Conservation (phyloP, 2,113 vertebrate genomes). For the Anas platyrhynchos region DNA sequence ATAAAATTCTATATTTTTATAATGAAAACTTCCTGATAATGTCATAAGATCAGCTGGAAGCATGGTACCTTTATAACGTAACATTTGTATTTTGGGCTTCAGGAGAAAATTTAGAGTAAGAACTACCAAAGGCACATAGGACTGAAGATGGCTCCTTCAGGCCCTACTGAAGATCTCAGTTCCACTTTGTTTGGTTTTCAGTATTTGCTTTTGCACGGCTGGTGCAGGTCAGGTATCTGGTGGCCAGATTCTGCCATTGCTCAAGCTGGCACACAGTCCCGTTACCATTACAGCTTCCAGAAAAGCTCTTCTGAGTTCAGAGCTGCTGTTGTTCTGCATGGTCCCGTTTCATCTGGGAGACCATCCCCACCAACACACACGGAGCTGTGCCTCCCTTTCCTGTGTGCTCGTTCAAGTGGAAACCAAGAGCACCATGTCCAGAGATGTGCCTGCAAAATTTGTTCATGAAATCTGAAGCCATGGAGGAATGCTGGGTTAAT, state of each 20-base stretch:
- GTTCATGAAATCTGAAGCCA: background rate
- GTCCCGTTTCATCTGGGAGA: background rate
- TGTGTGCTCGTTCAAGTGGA: background rate
- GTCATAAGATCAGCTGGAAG: background rate
- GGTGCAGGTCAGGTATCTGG: background rate
- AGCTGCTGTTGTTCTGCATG: background rate
- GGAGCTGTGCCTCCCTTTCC: background rate
- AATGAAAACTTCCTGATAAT: background rate
- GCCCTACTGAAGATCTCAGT: background rate
- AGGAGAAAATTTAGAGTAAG: background rate
- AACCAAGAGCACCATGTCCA: background rate
- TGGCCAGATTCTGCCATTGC: background rate
- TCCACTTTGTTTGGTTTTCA: background rate
- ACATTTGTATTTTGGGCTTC: background rate
- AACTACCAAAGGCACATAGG: background rate
- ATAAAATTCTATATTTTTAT: background rate
- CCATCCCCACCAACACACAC: too few relatives aligned
- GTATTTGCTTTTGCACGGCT: background rate
- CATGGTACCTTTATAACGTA: background rate
- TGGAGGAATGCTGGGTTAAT: slow-evolving; percentile 49
- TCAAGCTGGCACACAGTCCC: background rate
- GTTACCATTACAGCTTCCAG: background rate
- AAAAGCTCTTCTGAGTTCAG: background rate
- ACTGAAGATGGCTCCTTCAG: background rate
- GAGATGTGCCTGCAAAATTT: background rate